A percentile compares a stretch with the other conserved stretches of the same genome.
Conservation (phyloP, 2,888 invertebrate species). For the Steinernema carpocapsae region DNA sequence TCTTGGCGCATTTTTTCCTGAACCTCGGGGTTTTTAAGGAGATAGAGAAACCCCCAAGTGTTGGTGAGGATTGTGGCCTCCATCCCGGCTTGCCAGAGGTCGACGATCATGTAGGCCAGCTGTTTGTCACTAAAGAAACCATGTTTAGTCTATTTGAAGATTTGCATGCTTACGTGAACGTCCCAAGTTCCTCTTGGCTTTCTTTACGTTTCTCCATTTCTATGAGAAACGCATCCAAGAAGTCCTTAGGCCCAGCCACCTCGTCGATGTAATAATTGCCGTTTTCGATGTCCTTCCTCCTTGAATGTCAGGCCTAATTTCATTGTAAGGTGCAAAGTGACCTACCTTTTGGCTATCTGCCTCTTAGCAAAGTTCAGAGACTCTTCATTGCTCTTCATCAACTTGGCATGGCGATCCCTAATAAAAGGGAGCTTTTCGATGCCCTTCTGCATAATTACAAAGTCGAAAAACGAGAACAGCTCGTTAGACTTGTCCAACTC, state of each 20-base stretch:
- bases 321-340: neutral
- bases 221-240: constrained; percentile 12
- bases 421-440: neutral
- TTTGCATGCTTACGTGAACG: neutral
- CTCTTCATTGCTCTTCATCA: constrained; percentile 8
- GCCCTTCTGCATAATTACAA: neutral
- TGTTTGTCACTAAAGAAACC: constrained; percentile 8
- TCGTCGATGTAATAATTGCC: neutral
- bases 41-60: neutral
- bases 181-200: neutral
- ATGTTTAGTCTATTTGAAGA: neutral
- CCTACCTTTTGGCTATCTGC: constrained; percentile 1
- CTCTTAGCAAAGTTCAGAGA: neutral
- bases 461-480: neutral
- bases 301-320: neutral
- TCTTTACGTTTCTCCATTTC: constrained; percentile 3
- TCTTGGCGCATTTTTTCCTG: constrained; percentile 26
- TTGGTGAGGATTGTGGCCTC: constrained; percentile 32
- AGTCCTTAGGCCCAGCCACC: neutral
- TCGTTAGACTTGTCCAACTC: neutral
- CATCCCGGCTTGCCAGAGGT: constrained; percentile 36
- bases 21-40: constrained; percentile 6
- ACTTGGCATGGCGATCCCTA: neutral
- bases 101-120: neutral
- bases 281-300: neutral